phyloP scores from a whole-genome alignment of 1,140 invertebrate species.

The Cotesia glomerata region DNA sequence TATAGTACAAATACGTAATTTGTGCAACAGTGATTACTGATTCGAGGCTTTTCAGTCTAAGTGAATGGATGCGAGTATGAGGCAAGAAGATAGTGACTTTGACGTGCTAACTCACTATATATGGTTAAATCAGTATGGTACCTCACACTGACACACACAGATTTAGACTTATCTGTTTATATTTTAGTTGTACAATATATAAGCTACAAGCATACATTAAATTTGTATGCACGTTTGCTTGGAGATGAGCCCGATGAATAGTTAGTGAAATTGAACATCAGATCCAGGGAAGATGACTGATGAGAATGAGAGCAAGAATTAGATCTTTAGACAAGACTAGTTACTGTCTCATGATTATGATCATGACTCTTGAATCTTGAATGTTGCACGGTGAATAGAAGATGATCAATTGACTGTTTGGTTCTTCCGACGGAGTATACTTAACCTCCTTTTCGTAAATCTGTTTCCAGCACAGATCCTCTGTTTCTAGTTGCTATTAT shows the following conservation, averaged over 20 bases:
- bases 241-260: not conserved
- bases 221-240: not conserved
- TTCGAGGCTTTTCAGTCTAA: no score
- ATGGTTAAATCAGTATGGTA: not conserved
- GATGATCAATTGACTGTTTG: slow-evolving; percentile 5
- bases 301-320: not conserved
- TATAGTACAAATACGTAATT: no score
- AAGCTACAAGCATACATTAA: not conserved
- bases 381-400: not conserved
- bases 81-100: no score
- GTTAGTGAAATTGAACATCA: no score
- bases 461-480: not conserved
- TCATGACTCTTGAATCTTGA: no score
- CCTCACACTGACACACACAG: no score
- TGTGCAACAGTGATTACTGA: no score
- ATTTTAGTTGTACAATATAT: no score
- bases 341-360: not conserved
- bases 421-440: slow-evolving; percentile 9
- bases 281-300: not conserved
- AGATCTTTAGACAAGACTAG: not conserved
- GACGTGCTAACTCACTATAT: no score
- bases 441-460: slow-evolving; percentile 10
- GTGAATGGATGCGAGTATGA: no score
- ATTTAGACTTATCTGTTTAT: no score
- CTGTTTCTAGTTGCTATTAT: not conserved